Percentiles rank a stretch among this genome's conserved stretches.
phyloP scores from a whole-genome alignment of 2,113 vertebrate genomes.

The Pantherophis guttatus region DNA sequence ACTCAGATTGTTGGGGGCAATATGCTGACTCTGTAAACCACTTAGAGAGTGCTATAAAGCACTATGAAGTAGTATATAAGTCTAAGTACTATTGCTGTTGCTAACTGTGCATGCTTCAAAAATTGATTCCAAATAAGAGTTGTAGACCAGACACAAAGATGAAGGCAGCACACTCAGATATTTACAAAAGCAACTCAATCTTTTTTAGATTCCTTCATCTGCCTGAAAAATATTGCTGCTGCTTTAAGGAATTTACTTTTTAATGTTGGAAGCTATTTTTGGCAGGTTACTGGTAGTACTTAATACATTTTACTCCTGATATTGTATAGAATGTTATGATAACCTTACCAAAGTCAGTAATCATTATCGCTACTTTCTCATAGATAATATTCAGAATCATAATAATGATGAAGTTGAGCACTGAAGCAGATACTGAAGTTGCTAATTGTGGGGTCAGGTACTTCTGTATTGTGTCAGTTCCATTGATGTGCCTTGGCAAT shows the following conservation, averaged over 20 bases:
- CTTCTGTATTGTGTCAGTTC: constrained; percentile 79
- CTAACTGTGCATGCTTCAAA: no score
- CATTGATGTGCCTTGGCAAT: constrained; percentile 68
- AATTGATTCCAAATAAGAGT: no score
- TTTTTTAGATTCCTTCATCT: background rate
- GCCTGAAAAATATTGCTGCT: background rate
- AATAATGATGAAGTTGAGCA: constrained; percentile 90
- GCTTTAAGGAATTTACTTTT: background rate
- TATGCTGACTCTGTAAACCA: no score
- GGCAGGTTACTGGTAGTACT: background rate
- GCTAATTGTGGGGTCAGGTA: constrained; percentile 92
- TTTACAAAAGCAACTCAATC: background rate
- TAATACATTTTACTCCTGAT: background rate
- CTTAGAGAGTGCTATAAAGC: no score
- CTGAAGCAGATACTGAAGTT: constrained; percentile 86
- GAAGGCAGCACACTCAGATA: background rate
- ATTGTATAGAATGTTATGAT: background rate
- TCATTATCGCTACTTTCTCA: constrained; percentile 89
- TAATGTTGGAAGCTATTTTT: background rate
- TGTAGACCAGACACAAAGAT: no score
- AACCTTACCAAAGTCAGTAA: constrained; percentile 86
- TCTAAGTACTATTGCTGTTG: no score
- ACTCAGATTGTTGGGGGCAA: no score
- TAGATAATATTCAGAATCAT: constrained; percentile 91
- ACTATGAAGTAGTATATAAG: no score